These are phyloP conservation scores for Lepidurus packardi DNA, from an alignment of 1,140 invertebrate species.

Conservation along the genomic window DNA sequence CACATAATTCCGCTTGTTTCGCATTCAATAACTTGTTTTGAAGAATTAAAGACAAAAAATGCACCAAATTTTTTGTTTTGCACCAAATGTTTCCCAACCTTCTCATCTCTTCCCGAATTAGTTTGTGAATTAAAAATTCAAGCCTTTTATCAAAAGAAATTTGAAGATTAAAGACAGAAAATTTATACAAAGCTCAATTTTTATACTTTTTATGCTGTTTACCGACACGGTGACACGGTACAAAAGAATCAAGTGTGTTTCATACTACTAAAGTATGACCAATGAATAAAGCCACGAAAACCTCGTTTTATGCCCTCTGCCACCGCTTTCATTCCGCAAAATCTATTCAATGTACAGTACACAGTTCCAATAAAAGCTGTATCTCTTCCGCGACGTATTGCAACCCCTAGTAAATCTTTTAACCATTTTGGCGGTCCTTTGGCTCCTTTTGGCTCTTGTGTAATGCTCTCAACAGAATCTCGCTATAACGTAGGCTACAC, in stretches of 20 bases:
- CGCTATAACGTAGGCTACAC: too few species aligned
- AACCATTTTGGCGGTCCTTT: not conserved
- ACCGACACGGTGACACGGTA: not conserved
- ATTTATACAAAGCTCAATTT: too few species aligned
- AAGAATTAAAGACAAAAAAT: too few species aligned
- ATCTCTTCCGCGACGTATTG: not conserved
- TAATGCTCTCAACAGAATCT: not conserved
- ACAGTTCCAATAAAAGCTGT: not conserved
- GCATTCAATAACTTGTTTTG: too few species aligned
- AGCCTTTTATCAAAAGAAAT: too few species aligned
- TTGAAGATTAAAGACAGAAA: too few species aligned
- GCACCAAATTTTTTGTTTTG: not conserved
- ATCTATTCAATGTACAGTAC: not conserved
- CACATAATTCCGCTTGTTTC: too few species aligned
- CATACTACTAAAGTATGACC: constrained; percentile 9
- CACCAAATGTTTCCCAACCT: constrained; percentile 1
- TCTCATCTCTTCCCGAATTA: too few species aligned
- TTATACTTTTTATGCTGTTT: not conserved
- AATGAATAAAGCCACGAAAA: not conserved
- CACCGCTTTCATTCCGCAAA: not conserved
- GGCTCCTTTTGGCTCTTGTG: not conserved
- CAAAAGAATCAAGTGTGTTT: constrained; percentile 12
- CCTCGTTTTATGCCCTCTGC: not conserved
- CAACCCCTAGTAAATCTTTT: not conserved
- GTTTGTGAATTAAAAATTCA: too few species aligned